Evolutionary conservation across 2,113 vertebrate genomes (phyloP).

Genomic region (Chascanopsetta lugubris): DNA sequence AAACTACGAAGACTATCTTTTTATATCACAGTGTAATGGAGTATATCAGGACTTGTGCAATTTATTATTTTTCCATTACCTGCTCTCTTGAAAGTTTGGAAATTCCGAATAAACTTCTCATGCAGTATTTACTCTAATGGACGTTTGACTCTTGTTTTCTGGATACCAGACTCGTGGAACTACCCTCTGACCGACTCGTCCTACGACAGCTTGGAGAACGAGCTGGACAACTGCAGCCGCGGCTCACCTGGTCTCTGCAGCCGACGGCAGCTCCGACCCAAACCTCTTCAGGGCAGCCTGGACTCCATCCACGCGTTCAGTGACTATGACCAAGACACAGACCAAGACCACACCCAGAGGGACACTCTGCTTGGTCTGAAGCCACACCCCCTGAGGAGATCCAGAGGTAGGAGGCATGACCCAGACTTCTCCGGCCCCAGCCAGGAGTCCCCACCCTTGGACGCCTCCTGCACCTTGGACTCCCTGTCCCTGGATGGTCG

Average conservation of each 20-base stretch:
- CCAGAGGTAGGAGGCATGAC: constrained; percentile 39
- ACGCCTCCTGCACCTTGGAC: constrained; percentile 36
- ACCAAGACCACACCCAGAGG: constrained; percentile 12
- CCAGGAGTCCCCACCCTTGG: background rate
- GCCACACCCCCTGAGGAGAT: constrained; percentile 33
- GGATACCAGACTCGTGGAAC: constrained; percentile 81
- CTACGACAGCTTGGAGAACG: constrained; percentile 94
- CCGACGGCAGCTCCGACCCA: constrained; percentile 69
- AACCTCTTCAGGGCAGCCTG: constrained; percentile 87
- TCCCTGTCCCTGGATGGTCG: constrained; percentile 49
- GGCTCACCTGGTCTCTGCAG: constrained; percentile 81
- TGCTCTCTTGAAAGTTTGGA: no score
- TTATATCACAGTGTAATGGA: no score
- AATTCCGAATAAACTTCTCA: no score
- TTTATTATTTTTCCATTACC: no score
- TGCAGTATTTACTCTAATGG: no score
- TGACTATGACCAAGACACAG: constrained; percentile 85
- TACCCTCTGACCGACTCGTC: constrained; percentile 92
- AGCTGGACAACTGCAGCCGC: constrained; percentile 78
- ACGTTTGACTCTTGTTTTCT: background rate
- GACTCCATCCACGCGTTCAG: constrained; percentile 92
- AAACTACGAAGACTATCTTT: no score
- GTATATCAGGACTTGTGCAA: no score
- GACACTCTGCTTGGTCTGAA: background rate
- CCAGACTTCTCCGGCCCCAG: constrained; percentile 4